phyloP scores from a whole-genome alignment of 2,797 vertebrate genomes.

The Propithecus deckenii region DNA sequence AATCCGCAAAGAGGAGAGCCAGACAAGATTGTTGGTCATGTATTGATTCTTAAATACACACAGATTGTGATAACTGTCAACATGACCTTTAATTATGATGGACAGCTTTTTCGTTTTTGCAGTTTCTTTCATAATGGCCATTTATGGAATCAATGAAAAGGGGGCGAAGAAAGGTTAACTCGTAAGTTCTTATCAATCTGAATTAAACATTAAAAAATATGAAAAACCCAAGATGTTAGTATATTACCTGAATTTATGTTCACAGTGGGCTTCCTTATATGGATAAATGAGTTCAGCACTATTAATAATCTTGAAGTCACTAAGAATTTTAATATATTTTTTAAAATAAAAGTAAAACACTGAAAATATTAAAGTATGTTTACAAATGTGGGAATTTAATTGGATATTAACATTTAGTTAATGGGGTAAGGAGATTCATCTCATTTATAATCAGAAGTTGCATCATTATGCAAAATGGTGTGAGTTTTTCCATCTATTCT shows the following conservation, averaged over 20 bases:
- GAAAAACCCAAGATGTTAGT: neutral
- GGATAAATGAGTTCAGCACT: neutral
- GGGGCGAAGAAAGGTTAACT: neutral
- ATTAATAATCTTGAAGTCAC: neutral
- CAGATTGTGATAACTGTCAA: neutral
- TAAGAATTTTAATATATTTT: neutral
- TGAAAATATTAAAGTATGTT: neutral
- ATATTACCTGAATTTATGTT: neutral
- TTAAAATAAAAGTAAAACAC: constrained; percentile 2
- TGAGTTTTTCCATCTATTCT: neutral
- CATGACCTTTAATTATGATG: constrained; percentile 6
- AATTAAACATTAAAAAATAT: neutral
- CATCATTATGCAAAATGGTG: neutral
- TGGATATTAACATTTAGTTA: neutral
- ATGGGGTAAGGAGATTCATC: neutral
- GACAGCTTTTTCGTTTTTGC: neutral
- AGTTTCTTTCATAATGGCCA: neutral
- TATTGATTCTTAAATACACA: constrained; percentile 14
- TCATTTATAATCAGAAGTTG: neutral
- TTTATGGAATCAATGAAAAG: constrained; percentile 21
- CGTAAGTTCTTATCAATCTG: constrained; percentile 15
- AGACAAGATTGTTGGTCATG: neutral
- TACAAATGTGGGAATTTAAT: neutral
- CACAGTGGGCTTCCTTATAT: neutral
- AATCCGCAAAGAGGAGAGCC: neutral